Evolutionary conservation across 2,888 invertebrate species (phyloP), one percentile per base, ranked within the genome.

Genomic region (Eutolmus rufibarbis): DNA sequence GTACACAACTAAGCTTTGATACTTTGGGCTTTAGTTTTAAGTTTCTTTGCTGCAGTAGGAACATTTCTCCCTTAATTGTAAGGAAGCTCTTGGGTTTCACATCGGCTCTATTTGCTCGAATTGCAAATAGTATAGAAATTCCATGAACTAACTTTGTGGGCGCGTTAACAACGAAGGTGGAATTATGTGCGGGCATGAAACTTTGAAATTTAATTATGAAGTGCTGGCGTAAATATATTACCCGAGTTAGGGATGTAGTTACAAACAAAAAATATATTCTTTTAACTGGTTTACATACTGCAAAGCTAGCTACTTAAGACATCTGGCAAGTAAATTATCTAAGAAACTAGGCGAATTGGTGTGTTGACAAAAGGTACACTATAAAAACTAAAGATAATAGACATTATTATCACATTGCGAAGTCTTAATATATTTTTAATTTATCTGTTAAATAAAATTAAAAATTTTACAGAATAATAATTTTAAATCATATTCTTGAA

Each of bases 191-290:
- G 84, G 84, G 84, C 16, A 74, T 40, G 74, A 66, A 84, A 84
- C 66, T 84, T 84, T 84, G 66, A 84, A 84, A 84, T 84, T 66
- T 19, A 84, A 40, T 84, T 84, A 84, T 31, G 66, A 84, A 84
- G 66, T 34, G 57, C 81, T 57, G 57, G 66, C 51, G 84, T 84
- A 46, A 57, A 40, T 66, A 66, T 66, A 28, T 66, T 77, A 77
- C 16, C 23, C 8, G 9, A 23, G 66, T 66, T 66, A 66, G 14
- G 28, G 28, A n/a, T 12, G 28, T 12, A 66, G 8, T 66, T 66
- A 23, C 12, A 66, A 23, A 28, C 66, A 66, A 66, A 66, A 66
- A 66, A 12, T 66, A 9, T 66, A 19, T 66, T 66, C 3, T 66
- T 66, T 66, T 19, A 66, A 12, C n/a, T 23, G 8, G 66, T 66